phyloP scores from a whole-genome alignment of 2,888 invertebrate genomes.

The Eudasyphora cyanicolor region DNA sequence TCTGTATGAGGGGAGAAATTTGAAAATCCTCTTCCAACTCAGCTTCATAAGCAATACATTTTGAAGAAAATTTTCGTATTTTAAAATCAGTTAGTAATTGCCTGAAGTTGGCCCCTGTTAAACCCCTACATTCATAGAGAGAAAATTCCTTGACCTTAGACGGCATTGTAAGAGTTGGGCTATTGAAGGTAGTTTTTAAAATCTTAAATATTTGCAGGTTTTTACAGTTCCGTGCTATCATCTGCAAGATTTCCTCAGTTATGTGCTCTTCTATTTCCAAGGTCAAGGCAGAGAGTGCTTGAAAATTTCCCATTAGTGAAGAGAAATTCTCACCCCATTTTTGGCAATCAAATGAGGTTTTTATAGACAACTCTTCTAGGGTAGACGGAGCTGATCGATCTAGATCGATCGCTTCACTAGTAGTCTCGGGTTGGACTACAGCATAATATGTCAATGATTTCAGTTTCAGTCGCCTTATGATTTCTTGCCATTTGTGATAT shows the following conservation, averaged over 20 bases:
- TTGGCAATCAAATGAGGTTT: background rate
- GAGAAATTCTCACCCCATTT: background rate
- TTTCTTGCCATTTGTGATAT: background rate
- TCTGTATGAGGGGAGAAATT: background rate
- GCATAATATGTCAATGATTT: background rate
- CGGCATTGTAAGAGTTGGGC: background rate
- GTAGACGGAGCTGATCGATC: too few species aligned
- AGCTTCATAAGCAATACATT: slow-evolving; percentile 30
- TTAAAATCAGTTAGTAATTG: slow-evolving; percentile 22
- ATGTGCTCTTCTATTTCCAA: background rate
- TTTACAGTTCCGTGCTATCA: background rate
- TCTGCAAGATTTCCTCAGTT: background rate
- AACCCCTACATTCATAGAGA: slow-evolving; percentile 32
- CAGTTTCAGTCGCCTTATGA: background rate
- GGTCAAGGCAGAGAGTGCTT: background rate
- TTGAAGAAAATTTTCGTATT: slow-evolving; percentile 31
- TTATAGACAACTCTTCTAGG: slow-evolving; percentile 6
- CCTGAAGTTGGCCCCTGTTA: slow-evolving; percentile 41
- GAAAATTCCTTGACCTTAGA: slow-evolving; percentile 12
- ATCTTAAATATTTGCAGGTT: slow-evolving; percentile 17
- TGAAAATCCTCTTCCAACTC: slow-evolving; percentile 44
- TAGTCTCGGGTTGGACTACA: background rate
- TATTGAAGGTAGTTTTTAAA: slow-evolving; percentile 11
- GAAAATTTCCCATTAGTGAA: slow-evolving; percentile 5
- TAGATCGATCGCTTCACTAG: background rate